Conservation (phyloP, 2,888 invertebrate species). For the Heliconius charithonia region DNA sequence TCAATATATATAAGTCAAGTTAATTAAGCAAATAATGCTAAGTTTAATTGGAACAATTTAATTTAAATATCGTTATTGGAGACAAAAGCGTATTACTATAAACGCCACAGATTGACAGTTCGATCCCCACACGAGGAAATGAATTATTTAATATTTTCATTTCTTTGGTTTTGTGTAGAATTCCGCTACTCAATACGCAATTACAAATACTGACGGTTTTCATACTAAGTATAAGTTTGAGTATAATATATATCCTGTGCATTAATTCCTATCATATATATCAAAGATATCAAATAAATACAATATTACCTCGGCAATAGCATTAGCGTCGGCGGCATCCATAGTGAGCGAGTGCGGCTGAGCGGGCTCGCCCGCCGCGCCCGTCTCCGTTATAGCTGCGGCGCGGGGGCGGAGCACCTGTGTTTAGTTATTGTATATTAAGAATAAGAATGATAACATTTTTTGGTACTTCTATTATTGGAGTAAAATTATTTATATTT, state of each 20-base stretch:
- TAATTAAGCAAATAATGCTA: no score
- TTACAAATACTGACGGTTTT: background rate
- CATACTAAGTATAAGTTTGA: no score
- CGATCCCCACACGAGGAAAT: no score
- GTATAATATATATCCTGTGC: background rate
- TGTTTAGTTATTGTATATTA: no score
- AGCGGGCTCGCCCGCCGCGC: conserved; percentile 82
- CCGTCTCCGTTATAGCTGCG: conserved; percentile 67
- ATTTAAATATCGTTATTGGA: no score
- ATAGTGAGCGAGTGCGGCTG: conserved; percentile 88
- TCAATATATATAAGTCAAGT: no score
- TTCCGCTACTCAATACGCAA: no score
- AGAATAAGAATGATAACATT: background rate
- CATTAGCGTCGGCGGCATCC: conserved; percentile 97
- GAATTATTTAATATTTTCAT: no score
- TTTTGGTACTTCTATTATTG: background rate
- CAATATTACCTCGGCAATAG: conserved; percentile 91
- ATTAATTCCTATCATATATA: background rate
- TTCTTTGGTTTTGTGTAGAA: no score
- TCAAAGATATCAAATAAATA: background rate
- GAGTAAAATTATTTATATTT: background rate
- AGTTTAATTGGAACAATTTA: no score
- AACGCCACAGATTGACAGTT: no score
- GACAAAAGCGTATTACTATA: no score
- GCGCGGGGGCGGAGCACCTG: conserved; percentile 79